Percentiles rank a stretch among this genome's conserved stretches.
These are phyloP conservation scores for Polypterus bichir DNA, from an alignment of 2,113 vertebrate species.

Conservation along the genomic window DNA sequence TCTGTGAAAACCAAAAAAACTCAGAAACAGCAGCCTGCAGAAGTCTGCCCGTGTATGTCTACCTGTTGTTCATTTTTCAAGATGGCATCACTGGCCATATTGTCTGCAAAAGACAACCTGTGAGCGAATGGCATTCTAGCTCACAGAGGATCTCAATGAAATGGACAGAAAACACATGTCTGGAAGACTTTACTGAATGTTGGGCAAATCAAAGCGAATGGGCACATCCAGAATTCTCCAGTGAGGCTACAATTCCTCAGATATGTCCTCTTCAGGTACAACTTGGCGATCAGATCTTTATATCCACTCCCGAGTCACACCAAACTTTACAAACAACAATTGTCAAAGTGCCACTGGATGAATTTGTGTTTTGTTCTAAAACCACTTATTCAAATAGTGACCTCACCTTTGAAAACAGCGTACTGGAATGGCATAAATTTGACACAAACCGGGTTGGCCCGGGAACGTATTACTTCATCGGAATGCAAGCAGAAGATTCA, in stretches of 20 bases:
- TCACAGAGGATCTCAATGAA: conserved; percentile 37
- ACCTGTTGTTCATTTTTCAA: conserved; percentile 4
- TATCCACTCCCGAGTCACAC: conserved; percentile 50
- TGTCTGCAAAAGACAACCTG: conserved; percentile 36
- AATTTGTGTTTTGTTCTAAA: conserved; percentile 53
- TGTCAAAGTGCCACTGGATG: conserved; percentile 51
- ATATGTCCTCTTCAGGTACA: conserved; percentile 69
- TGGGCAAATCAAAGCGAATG: conserved; percentile 30
- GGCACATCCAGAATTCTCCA: conserved; percentile 3
- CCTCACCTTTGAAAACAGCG: conserved; percentile 39
- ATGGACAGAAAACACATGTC: conserved; percentile 54
- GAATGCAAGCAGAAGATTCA: conserved; percentile 31
- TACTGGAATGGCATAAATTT: conserved; percentile 42
- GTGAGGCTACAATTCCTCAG: conserved; percentile 37
- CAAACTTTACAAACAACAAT: conserved; percentile 51
- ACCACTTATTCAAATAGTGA: conserved; percentile 28
- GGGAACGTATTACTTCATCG: conserved; percentile 63
- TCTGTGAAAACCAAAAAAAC: no score
- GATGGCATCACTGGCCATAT: conserved; percentile 25
- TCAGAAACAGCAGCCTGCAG: no score
- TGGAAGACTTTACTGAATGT: conserved; percentile 39
- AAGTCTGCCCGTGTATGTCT: no score
- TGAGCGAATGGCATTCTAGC: conserved; percentile 42
- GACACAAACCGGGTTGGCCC: conserved; percentile 47
- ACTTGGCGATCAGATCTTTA: conserved; percentile 52